Percentiles rank a stretch among this genome's conserved stretches.
phyloP scores from a whole-genome alignment of 2,888 invertebrate species.

The Leptinotarsa rubiginosa region DNA sequence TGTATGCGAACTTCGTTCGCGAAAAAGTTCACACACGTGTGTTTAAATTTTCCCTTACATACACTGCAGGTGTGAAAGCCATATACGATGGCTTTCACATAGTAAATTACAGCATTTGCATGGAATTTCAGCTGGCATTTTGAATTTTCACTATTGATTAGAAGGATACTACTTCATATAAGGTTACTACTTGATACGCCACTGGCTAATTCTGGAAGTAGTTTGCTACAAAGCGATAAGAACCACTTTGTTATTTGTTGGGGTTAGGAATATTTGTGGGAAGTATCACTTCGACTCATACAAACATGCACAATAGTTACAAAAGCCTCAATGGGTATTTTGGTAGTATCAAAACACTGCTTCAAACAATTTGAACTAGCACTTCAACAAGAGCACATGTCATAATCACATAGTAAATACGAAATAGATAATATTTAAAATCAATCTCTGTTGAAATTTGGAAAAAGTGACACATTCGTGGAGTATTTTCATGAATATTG shows the following conservation, averaged over 20 bases:
- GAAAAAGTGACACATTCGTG: too few relatives aligned
- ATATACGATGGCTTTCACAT: conserved; percentile 7
- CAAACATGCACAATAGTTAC: too few relatives aligned
- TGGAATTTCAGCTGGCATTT: conserved; percentile 7
- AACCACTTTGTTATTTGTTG: too few relatives aligned
- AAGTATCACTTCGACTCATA: too few relatives aligned
- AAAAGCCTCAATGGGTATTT: too few relatives aligned
- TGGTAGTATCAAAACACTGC: too few relatives aligned
- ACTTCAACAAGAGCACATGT: not conserved
- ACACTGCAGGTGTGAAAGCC: conserved; percentile 21
- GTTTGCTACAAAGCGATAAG: not conserved
- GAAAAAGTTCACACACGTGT: conserved; percentile 21
- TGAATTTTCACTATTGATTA: not conserved
- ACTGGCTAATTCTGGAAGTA: not conserved
- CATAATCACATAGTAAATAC: too few relatives aligned
- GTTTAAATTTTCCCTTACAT: conserved; percentile 25
- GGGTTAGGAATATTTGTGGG: too few relatives aligned
- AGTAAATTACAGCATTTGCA: conserved; percentile 28
- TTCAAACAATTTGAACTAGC: not conserved
- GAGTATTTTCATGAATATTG: too few relatives aligned
- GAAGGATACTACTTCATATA: too few relatives aligned
- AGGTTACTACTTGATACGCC: not conserved
- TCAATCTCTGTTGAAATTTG: too few relatives aligned
- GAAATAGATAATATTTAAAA: too few relatives aligned
- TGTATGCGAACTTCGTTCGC: conserved; percentile 25